These are phyloP conservation scores for Podabrus alpinus DNA, from an alignment of 2,888 invertebrate genomes.

Conservation along the genomic window DNA sequence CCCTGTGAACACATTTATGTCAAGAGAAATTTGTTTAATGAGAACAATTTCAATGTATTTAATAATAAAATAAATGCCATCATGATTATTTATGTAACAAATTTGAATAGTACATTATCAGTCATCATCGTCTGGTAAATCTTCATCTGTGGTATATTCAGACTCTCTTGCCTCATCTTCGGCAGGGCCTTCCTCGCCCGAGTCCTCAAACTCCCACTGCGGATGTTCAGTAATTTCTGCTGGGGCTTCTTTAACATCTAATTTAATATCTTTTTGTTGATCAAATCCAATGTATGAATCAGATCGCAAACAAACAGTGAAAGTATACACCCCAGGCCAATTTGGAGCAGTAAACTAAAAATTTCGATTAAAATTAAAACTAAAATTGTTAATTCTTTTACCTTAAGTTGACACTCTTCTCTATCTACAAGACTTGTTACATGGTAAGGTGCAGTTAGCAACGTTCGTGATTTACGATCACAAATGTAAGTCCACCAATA, in stretches of 20 bases:
- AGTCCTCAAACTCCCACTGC: conserved; percentile 97
- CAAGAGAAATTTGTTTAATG: not conserved
- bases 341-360: conserved; percentile 87
- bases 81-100: conserved; percentile 15
- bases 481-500: conserved; percentile 99
- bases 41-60: not conserved
- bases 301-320: conserved; percentile 90
- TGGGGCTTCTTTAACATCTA: conserved; percentile 96
- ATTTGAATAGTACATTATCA: conserved; percentile 41
- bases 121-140: conserved; percentile 59
- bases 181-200: conserved; percentile 73
- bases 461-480: conserved; percentile 88
- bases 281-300: conserved; percentile 98
- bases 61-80: conserved; percentile 26
- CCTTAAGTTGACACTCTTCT: conserved; percentile 90
- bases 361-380: not conserved
- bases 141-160: conserved; percentile 71
- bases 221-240: conserved; percentile 90
- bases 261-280: conserved; percentile 91
- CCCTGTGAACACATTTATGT: not conserved
- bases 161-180: conserved; percentile 67
- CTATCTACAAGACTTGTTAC: conserved; percentile 88
- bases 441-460: conserved; percentile 91
- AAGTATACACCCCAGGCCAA: conserved; percentile 90
- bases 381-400: conserved; percentile 34